These are phyloP conservation scores for Caenorhabditis sp. DNA, from an alignment of 2,888 invertebrate genomes.

Conservation along the genomic window DNA sequence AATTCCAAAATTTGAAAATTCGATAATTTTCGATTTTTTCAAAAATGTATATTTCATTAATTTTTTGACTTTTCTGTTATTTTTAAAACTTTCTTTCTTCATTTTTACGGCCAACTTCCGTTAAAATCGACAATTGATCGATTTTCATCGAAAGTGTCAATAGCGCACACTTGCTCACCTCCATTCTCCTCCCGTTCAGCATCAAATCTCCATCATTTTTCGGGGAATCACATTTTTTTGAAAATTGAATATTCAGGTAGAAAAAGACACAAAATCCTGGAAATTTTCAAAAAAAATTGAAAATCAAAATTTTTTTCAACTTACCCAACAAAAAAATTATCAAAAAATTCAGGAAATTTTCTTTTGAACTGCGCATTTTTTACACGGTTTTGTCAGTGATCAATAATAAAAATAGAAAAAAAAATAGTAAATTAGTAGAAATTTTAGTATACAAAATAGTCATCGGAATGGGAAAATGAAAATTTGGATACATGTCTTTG, in stretches of 20 bases:
- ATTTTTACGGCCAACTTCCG: too few relatives aligned
- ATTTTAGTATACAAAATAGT: constrained; percentile 7
- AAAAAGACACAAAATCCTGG: constrained; percentile 16
- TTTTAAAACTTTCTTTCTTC: too few relatives aligned
- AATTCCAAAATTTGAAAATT: too few relatives aligned
- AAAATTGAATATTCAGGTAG: constrained; percentile 3
- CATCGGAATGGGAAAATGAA: too few relatives aligned
- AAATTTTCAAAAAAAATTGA: background rate
- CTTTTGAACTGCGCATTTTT: constrained; percentile 5
- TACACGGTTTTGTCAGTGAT: too few relatives aligned
- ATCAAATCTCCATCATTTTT: constrained; percentile 4
- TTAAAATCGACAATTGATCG: too few relatives aligned
- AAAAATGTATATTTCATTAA: too few relatives aligned
- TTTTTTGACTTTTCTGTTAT: too few relatives aligned
- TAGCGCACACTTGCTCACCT: constrained; percentile 9
- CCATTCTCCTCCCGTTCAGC: constrained; percentile 24
- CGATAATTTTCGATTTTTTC: too few relatives aligned
- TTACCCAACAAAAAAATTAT: constrained; percentile 1
- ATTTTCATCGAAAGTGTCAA: too few relatives aligned
- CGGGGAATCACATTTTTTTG: background rate
- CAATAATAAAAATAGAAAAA: background rate
- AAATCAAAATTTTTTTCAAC: too few relatives aligned
- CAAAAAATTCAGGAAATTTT: constrained; percentile 8
- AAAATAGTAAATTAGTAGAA: too few relatives aligned
- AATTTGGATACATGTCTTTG: constrained; percentile 21